Percentiles rank a stretch among this genome's conserved stretches.
Evolutionary conservation across 2,797 vertebrate species (phyloP).

Genomic region (Ibycter americanus): DNA sequence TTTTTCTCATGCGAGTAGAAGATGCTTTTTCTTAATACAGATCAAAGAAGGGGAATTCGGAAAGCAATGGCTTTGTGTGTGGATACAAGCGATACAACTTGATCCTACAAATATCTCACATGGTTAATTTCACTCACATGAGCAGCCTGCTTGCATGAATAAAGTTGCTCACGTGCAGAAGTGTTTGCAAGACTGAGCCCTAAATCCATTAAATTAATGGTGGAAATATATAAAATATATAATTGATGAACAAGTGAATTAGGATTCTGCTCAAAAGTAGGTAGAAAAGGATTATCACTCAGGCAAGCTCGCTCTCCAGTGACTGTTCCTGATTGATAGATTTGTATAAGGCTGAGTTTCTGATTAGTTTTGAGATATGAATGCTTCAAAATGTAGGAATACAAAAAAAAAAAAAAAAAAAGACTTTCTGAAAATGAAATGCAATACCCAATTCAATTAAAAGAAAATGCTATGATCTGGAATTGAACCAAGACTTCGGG

Average conservation of each 20-base stretch:
- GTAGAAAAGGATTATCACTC: slow-evolving; percentile 63
- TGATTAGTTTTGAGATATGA: slow-evolving; percentile 49
- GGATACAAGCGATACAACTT: neutral
- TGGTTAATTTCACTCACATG: slow-evolving; percentile 4
- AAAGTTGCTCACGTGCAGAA: neutral
- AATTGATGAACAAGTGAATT: slow-evolving; percentile 61
- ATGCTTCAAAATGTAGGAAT: slow-evolving; percentile 46
- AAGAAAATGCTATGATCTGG: slow-evolving; percentile 66
- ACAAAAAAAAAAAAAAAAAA: neutral
- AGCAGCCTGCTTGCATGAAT: neutral
- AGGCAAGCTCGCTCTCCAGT: slow-evolving; percentile 16
- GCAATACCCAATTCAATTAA: slow-evolving; percentile 72
- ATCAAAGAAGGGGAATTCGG: neutral
- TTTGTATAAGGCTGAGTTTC: slow-evolving; percentile 31
- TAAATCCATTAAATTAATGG: slow-evolving; percentile 52
- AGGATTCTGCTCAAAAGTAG: slow-evolving; percentile 59
- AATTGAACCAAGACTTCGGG: slow-evolving; percentile 68
- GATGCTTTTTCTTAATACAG: neutral
- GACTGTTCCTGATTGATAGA: slow-evolving; percentile 39
- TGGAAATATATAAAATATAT: slow-evolving; percentile 47
- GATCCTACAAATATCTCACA: neutral
- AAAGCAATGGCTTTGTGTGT: neutral
- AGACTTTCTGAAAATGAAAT: slow-evolving; percentile 70
- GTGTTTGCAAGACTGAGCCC: slow-evolving; percentile 27
- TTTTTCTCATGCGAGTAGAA: neutral